Evolutionary conservation across 2,797 vertebrate species (phyloP).

Genomic region (Brotula barbata): DNA sequence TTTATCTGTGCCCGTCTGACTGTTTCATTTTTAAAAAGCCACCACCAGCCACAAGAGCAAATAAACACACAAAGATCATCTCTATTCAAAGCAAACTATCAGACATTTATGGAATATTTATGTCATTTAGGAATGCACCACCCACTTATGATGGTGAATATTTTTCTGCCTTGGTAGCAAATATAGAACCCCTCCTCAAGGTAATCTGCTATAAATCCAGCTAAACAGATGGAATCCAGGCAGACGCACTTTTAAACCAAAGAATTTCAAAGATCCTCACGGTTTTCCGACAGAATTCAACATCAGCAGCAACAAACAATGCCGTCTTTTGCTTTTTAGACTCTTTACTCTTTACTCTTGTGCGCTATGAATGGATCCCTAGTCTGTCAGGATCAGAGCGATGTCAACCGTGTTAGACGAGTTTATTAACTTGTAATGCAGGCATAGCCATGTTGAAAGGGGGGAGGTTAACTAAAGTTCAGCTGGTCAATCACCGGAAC

Average conservation of each 20-base stretch:
- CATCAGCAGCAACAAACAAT: conserved; percentile 14
- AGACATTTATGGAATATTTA: conserved; percentile 42
- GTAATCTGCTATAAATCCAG: conserved; percentile 74
- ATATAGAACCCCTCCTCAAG: conserved; percentile 65
- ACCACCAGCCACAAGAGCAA: not conserved
- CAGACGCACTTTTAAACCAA: conserved; percentile 66
- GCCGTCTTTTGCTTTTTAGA: conserved; percentile 4
- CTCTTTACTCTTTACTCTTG: not conserved
- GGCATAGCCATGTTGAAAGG: conserved; percentile 19
- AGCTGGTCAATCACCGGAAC: conserved; percentile 57
- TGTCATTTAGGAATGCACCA: conserved; percentile 32
- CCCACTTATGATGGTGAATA: conserved; percentile 21
- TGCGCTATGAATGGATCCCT: too few relatives aligned
- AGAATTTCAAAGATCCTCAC: conserved; percentile 59
- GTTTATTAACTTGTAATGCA: conserved; percentile 1
- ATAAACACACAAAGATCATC: conserved; percentile 21
- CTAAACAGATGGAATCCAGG: conserved; percentile 60
- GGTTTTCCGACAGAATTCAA: conserved; percentile 28
- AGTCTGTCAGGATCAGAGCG: conserved; percentile 16
- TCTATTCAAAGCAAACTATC: conserved; percentile 2
- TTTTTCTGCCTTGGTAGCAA: conserved; percentile 42
- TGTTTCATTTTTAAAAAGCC: conserved; percentile 24
- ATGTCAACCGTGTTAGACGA: conserved; percentile 18
- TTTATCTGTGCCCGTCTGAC: conserved; percentile 38
- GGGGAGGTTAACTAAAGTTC: conserved; percentile 54